These are phyloP conservation scores for Coelinius sp. DNA, from an alignment of 2,888 invertebrate species.

Conservation along the genomic window DNA sequence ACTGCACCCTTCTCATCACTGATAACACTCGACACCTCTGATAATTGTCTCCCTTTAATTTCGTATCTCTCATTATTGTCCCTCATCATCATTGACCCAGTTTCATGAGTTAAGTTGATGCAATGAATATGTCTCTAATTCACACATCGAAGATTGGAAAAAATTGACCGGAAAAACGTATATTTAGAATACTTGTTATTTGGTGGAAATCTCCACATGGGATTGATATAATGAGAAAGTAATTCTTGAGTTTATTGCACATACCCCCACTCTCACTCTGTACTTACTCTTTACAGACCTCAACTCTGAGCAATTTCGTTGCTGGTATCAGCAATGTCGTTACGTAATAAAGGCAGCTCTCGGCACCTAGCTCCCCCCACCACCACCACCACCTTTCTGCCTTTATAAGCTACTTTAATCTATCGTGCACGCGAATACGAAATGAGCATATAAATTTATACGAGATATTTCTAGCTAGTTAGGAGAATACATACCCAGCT, in stretches of 20 bases:
- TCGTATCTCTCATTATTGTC: background rate
- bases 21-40: background rate
- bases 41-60: background rate
- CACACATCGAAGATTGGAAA: no score
- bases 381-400: no score
- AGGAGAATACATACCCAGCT: constrained; percentile 28
- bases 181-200: background rate
- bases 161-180: no score
- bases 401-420: constrained; percentile 52
- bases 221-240: background rate
- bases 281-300: background rate
- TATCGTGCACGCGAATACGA: constrained; percentile 47
- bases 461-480: constrained; percentile 40
- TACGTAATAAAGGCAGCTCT: constrained; percentile 34
- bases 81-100: background rate
- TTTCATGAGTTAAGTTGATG: background rate
- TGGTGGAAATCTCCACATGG: background rate
- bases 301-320: constrained; percentile 40
- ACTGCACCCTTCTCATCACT: background rate
- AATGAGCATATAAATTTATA: constrained; percentile 51
- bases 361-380: constrained; percentile 28
- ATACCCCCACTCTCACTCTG: background rate
- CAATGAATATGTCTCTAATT: no score
- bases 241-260: constrained; percentile 7
- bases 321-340: constrained; percentile 29